Evolutionary conservation across 2,888 invertebrate genomes (phyloP).

Genomic region (Rutpela maculata): DNA sequence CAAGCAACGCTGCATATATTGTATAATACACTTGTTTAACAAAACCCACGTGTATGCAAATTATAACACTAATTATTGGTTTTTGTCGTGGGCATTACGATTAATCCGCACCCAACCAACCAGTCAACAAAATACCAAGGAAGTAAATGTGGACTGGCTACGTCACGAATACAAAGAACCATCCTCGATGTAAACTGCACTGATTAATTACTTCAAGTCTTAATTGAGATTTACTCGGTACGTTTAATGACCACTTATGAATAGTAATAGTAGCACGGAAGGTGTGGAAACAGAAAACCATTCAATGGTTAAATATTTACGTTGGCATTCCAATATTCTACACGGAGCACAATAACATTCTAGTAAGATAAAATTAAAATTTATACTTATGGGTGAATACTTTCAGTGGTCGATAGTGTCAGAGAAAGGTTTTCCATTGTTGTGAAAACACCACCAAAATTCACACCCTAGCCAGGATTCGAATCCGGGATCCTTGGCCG

Average conservation of each 20-base stretch:
- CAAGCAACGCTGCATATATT: neutral
- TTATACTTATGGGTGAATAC: too few species aligned
- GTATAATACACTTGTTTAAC: slow-evolving; percentile 20
- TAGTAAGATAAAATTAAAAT: too few species aligned
- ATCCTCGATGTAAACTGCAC: neutral
- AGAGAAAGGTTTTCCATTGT: too few species aligned
- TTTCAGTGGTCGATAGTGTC: too few species aligned
- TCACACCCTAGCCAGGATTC: too few species aligned
- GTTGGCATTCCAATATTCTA: too few species aligned
- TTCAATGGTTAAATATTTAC: neutral
- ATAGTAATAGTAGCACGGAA: neutral
- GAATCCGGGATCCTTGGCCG: too few species aligned
- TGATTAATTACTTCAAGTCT: neutral
- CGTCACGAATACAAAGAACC: slow-evolving; percentile 6
- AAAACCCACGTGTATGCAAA: slow-evolving; percentile 19
- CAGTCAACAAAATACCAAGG: neutral
- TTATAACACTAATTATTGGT: slow-evolving; percentile 14
- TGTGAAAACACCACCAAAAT: too few species aligned
- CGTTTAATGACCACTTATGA: neutral
- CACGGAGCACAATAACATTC: too few species aligned
- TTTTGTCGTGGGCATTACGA: slow-evolving; percentile 8
- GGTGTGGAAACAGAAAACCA: neutral
- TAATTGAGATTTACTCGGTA: neutral
- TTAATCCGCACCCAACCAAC: slow-evolving; percentile 8
- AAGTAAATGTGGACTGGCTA: neutral